Evolutionary conservation across 2,888 invertebrate species (phyloP).

Genomic region (Lapara coniferarum): DNA sequence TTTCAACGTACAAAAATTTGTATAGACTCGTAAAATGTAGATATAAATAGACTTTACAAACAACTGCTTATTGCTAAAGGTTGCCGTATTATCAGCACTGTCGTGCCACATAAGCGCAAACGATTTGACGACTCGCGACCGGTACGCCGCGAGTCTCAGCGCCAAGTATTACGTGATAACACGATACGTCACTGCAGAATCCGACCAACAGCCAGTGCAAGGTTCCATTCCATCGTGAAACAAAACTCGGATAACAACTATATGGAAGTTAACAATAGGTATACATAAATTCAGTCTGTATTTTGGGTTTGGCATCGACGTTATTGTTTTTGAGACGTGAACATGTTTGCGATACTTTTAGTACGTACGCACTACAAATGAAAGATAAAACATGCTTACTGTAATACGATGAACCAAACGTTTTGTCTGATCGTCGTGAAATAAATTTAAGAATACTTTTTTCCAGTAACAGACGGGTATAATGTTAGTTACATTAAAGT

Average conservation of each 20-base stretch:
- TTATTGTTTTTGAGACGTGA: conserved; percentile 60
- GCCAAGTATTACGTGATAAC: conserved; percentile 20
- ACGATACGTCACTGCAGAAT: conserved; percentile 31
- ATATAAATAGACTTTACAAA: conserved; percentile 81
- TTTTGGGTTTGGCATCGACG: conserved; percentile 78
- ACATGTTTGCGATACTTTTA: conserved; percentile 32
- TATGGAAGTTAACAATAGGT: conserved; percentile 68
- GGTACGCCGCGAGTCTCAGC: conserved; percentile 14
- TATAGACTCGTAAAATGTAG: conserved; percentile 82
- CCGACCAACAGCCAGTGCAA: conserved; percentile 22
- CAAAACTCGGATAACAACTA: conserved; percentile 44
- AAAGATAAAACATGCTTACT: conserved; percentile 32
- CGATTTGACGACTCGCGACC: conserved; percentile 45
- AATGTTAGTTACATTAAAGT: conserved; percentile 17
- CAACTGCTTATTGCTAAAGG: conserved; percentile 82
- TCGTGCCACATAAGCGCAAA: conserved; percentile 42
- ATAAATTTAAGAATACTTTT: conserved; percentile 23
- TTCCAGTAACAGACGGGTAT: conserved; percentile 29
- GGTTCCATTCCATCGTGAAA: conserved; percentile 12
- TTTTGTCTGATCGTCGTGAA: conserved; percentile 35
- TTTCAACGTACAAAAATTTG: conserved; percentile 80
- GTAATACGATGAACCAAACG: neutral
- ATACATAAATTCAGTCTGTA: conserved; percentile 80
- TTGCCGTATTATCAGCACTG: conserved; percentile 63
- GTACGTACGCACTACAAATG: conserved; percentile 32